Conservation (phyloP, 2,888 invertebrate genomes). For the Cheiracanthium punctorium region DNA sequence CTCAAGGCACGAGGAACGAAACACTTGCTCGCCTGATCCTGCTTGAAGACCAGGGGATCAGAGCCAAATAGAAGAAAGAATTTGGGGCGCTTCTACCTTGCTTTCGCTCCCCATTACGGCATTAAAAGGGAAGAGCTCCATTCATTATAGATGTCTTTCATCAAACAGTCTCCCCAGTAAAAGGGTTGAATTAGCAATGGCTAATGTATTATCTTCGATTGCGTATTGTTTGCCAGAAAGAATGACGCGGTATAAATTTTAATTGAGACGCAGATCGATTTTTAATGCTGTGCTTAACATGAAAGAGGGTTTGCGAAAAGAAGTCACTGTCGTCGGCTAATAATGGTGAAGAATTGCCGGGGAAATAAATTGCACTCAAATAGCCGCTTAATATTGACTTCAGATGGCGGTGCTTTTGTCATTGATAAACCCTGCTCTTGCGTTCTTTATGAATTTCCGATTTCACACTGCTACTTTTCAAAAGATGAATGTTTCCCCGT, state of each 20-base stretch:
- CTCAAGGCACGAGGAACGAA: constrained; percentile 36
- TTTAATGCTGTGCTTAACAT: constrained; percentile 21
- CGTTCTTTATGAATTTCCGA: constrained; percentile 10
- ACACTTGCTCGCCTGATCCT: constrained; percentile 54
- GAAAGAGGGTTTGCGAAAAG: constrained; percentile 20
- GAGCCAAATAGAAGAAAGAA: constrained; percentile 38
- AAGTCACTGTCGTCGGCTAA: constrained; percentile 6
- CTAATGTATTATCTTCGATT: constrained; percentile 35
- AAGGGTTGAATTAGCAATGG: constrained; percentile 38
- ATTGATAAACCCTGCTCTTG: not conserved
- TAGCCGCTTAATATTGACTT: not conserved
- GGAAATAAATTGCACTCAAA: constrained; percentile 16
- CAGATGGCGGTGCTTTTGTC: not conserved
- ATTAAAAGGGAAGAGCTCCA: constrained; percentile 52
- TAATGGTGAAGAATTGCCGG: constrained; percentile 2
- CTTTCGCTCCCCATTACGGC: constrained; percentile 48
- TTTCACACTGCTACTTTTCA: not conserved
- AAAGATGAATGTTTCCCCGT: not conserved
- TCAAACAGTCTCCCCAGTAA: constrained; percentile 28
- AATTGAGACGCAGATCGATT: constrained; percentile 35
- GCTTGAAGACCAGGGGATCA: constrained; percentile 24
- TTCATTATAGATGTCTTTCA: constrained; percentile 59
- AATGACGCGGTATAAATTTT: constrained; percentile 27
- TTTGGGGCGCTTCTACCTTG: constrained; percentile 5
- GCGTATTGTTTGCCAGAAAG: constrained; percentile 35